Conservation (phyloP, 1,140 invertebrate genomes). For the Portunus trituberculatus region DNA sequence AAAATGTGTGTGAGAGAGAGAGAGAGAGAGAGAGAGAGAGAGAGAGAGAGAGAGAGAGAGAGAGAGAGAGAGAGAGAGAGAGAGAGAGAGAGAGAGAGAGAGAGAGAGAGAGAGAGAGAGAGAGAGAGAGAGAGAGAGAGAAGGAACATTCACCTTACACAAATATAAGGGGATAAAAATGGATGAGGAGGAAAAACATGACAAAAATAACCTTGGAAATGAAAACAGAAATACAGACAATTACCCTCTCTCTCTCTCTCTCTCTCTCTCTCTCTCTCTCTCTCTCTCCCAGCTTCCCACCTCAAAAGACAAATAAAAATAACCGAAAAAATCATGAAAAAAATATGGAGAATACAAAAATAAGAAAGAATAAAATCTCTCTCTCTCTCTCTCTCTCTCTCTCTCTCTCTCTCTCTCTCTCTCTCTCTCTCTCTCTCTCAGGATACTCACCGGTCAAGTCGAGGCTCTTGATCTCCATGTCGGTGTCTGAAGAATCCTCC, state of each 20-base stretch:
- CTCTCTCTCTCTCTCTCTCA: background rate
- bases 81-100: background rate
- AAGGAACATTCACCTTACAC: background rate
- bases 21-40: background rate
- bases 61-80: background rate
- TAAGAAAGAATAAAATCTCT: too few relatives aligned
- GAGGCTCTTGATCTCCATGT: slow-evolving; percentile 70
- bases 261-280: too few relatives aligned
- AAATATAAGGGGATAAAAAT: background rate
- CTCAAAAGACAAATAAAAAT: background rate
- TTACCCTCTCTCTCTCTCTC: too few relatives aligned
- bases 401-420: too few relatives aligned
- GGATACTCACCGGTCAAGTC: slow-evolving; percentile 63
- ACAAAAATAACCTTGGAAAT: background rate
- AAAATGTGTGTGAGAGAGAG: too few relatives aligned
- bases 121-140: background rate
- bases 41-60: background rate
- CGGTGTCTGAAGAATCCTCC: slow-evolving; percentile 68
- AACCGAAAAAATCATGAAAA: too few relatives aligned
- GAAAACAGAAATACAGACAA: background rate
- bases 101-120: background rate
- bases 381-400: too few relatives aligned
- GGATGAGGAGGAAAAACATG: background rate
- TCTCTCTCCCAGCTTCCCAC: background rate
- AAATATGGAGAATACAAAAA: background rate